These are phyloP conservation scores for Tanypteryx hageni DNA, from an alignment of 2,888 invertebrate species.

Conservation along the genomic window DNA sequence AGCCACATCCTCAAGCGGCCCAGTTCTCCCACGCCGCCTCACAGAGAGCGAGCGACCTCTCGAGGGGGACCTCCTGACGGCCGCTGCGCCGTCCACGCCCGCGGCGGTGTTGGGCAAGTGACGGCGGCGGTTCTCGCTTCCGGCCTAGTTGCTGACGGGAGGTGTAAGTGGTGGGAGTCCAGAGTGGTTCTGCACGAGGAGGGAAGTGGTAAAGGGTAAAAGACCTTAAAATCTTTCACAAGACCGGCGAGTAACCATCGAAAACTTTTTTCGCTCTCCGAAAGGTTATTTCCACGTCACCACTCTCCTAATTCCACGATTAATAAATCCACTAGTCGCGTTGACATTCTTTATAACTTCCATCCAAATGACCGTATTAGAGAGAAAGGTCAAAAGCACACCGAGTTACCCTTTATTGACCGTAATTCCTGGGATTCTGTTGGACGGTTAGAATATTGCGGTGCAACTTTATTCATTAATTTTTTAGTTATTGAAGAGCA, in stretches of 20 bases:
- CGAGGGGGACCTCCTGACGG: background rate
- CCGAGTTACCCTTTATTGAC: background rate
- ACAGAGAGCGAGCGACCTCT: background rate
- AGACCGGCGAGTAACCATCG: background rate
- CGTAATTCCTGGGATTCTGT: background rate
- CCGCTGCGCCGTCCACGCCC: background rate
- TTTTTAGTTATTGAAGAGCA: too few relatives aligned
- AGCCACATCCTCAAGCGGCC: background rate
- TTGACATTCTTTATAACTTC: background rate
- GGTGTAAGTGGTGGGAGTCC: background rate
- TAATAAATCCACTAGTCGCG: background rate
- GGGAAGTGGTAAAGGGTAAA: slow-evolving; percentile 18
- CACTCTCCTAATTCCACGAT: background rate
- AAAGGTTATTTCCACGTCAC: background rate
- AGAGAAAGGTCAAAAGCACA: background rate
- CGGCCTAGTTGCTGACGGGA: slow-evolving; percentile 25
- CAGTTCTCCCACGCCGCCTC: slow-evolving; percentile 29
- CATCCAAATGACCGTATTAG: background rate
- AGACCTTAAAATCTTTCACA: slow-evolving; percentile 14
- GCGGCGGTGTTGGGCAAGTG: slow-evolving; percentile 52
- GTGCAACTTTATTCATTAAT: too few relatives aligned
- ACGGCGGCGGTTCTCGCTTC: background rate
- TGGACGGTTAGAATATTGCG: background rate
- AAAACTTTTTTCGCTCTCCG: background rate
- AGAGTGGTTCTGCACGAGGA: background rate